A percentile compares a stretch with the other conserved stretches of the same genome.
Conservation (phyloP, 2,797 vertebrate species). For the Mormyrops attenuatus region DNA sequence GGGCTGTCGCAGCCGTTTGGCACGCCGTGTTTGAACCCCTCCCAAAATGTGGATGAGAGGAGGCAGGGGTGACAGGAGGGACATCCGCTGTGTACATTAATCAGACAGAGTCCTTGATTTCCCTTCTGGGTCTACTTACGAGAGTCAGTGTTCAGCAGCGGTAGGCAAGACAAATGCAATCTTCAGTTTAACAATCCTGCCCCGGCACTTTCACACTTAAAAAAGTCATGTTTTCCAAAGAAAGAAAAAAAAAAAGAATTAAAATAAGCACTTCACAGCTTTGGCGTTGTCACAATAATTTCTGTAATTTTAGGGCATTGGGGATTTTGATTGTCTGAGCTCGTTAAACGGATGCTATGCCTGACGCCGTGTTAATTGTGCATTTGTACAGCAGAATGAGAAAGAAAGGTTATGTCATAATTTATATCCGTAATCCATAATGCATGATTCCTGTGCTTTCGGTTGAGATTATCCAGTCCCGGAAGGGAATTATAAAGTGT, state of each 20-base stretch:
- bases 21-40: conserved; percentile 51
- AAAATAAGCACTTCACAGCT: conserved; percentile 36
- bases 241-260: conserved; percentile 15
- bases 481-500: neutral
- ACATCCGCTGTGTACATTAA: conserved; percentile 58
- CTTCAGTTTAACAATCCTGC: conserved; percentile 49
- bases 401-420: neutral
- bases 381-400: conserved; percentile 20
- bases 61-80: conserved; percentile 48
- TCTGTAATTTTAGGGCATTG: conserved; percentile 34
- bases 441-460: neutral
- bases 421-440: conserved; percentile 7
- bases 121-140: conserved; percentile 58
- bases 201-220: conserved; percentile 48
- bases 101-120: conserved; percentile 63
- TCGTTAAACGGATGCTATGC: conserved; percentile 12
- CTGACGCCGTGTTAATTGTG: conserved; percentile 1
- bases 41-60: conserved; percentile 38
- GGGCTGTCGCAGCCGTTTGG: conserved; percentile 45
- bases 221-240: conserved; percentile 55
- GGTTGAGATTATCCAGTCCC: neutral
- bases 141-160: conserved; percentile 47
- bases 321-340: conserved; percentile 24
- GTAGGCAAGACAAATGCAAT: conserved; percentile 64
- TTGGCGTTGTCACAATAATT: conserved; percentile 33